Conservation (phyloP, 2,797 vertebrate species). For the Tamandua tetradactyla region DNA sequence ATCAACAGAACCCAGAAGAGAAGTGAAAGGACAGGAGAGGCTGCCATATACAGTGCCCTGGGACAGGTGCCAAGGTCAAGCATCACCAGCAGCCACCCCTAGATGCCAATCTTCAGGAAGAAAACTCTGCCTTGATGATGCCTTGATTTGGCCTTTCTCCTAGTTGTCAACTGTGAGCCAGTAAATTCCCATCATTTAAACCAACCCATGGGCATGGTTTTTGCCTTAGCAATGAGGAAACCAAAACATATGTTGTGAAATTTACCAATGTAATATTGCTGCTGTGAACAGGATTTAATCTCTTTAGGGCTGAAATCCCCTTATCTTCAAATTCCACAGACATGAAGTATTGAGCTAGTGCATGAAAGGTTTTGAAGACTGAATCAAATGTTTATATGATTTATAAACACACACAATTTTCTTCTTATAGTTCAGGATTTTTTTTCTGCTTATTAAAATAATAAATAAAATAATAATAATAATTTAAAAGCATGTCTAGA, state of each 20-base stretch:
- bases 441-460: slow-evolving; percentile 28
- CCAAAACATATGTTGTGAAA: not conserved
- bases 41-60: too few relatives aligned
- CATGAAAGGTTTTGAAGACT: slow-evolving; percentile 14
- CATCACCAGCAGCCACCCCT: too few relatives aligned
- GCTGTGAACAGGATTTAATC: not conserved
- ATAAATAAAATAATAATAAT: not conserved
- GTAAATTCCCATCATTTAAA: too few relatives aligned
- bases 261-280: not conserved
- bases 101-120: too few relatives aligned
- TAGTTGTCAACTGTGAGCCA: too few relatives aligned
- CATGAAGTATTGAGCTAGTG: not conserved
- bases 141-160: too few relatives aligned
- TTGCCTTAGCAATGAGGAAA: too few relatives aligned
- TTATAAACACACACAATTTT: not conserved
- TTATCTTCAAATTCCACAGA: slow-evolving; percentile 50
- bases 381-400: slow-evolving; percentile 32
- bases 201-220: too few relatives aligned
- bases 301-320: not conserved
- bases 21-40: too few relatives aligned
- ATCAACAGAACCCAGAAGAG: too few relatives aligned
- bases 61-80: too few relatives aligned
- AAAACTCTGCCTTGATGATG: too few relatives aligned
- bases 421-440: not conserved
- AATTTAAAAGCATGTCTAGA: not conserved